Evolutionary conservation across 1,140 invertebrate species (phyloP).

Genomic region (Euwallacea fornicatus): DNA sequence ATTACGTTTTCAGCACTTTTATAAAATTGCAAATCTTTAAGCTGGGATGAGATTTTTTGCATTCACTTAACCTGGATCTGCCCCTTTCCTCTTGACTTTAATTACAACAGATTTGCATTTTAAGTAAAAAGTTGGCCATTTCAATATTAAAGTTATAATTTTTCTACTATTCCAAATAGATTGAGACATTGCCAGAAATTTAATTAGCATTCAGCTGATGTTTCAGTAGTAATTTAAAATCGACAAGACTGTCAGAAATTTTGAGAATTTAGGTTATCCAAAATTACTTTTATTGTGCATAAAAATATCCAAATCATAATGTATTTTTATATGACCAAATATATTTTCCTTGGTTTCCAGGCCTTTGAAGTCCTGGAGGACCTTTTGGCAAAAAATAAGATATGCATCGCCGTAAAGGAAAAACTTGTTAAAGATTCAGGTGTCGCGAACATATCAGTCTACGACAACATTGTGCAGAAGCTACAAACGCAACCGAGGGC

Average conservation of each 20-base stretch:
- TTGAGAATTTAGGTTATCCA: no score
- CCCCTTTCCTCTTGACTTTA: constrained; percentile 8
- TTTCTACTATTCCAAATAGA: constrained; percentile 1
- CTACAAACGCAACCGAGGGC: constrained; percentile 82
- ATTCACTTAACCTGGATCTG: constrained; percentile 2
- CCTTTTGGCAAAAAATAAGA: constrained; percentile 74
- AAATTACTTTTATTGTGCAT: no score
- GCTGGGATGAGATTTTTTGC: not conserved
- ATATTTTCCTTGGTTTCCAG: constrained; percentile 59
- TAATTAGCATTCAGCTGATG: not conserved
- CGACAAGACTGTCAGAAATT: no score
- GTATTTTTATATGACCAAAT: not conserved
- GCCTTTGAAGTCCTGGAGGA: constrained; percentile 92
- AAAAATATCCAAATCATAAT: no score
- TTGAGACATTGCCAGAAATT: not conserved
- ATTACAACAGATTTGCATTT: constrained; percentile 12
- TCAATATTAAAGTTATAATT: constrained; percentile 17
- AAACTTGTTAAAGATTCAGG: constrained; percentile 95
- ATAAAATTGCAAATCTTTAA: not conserved
- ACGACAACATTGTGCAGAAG: constrained; percentile 84
- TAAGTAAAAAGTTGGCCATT: constrained; percentile 8
- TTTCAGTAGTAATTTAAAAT: no score
- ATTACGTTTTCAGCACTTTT: no score
- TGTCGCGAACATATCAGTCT: constrained; percentile 81
- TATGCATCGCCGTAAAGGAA: constrained; percentile 93